A percentile compares a stretch with the other conserved stretches of the same genome.
Conservation (phyloP, 2,113 vertebrate genomes). For the Cnemophilus loriae region DNA sequence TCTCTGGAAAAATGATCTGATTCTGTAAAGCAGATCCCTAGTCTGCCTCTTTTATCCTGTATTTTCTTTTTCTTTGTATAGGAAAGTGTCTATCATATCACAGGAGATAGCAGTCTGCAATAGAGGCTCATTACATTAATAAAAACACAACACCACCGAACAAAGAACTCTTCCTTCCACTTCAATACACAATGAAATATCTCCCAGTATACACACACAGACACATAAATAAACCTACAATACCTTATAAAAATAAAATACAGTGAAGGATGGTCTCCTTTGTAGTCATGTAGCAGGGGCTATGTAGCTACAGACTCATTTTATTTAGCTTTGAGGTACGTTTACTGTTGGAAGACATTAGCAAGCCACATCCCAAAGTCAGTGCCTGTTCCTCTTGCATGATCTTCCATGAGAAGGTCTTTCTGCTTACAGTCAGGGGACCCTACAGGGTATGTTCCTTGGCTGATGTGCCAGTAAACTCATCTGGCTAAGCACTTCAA, state of each 20-base stretch:
- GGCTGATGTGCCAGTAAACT: background rate
- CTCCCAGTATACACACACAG: background rate
- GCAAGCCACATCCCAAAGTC: background rate
- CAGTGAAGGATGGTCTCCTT: background rate
- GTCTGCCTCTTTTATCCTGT: background rate
- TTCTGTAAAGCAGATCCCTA: background rate
- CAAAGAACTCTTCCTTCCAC: background rate
- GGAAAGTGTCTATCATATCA: background rate
- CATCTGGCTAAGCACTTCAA: background rate
- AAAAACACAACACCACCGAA: background rate
- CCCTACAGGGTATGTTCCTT: background rate
- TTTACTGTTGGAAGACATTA: background rate
- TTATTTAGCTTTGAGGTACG: background rate
- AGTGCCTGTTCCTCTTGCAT: accelerated
- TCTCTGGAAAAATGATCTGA: background rate
- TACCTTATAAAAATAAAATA: background rate
- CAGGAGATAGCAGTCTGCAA: background rate
- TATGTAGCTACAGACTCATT: background rate
- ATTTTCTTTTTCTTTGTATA: background rate
- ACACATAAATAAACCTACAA: background rate
- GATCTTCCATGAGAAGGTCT: background rate
- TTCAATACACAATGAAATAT: background rate
- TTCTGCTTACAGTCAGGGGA: background rate
- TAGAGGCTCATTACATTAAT: background rate
- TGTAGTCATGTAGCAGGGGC: background rate